Evolutionary conservation across 2,113 vertebrate species (phyloP).

Genomic region (Corythornis cristatus): DNA sequence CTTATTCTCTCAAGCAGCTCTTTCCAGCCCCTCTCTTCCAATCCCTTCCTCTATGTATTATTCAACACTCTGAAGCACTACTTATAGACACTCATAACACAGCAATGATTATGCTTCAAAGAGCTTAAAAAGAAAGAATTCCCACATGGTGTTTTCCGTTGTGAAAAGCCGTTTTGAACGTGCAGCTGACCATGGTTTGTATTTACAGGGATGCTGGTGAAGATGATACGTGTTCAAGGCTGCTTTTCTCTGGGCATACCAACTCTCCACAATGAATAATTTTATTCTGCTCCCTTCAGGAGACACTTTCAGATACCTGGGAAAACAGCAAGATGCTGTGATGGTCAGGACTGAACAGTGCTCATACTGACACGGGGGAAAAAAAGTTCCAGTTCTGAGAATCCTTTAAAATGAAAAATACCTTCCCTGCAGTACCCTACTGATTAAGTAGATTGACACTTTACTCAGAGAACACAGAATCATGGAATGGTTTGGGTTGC

Average conservation of each 20-base stretch:
- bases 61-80: neutral
- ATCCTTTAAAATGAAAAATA: neutral
- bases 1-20: neutral
- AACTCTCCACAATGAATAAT: neutral
- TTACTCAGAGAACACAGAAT: neutral
- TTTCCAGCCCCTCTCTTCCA: neutral
- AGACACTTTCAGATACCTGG: neutral
- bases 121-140: neutral
- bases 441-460: neutral
- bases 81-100: neutral
- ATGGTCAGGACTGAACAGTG: neutral
- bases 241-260: neutral
- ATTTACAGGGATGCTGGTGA: neutral
- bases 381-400: neutral
- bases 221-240: neutral
- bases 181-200: neutral
- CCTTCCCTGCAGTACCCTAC: neutral
- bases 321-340: neutral
- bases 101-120: neutral
- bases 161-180: neutral
- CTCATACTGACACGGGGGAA: neutral
- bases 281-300: neutral
- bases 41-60: conserved; percentile 3
- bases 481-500: neutral
- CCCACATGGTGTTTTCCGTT: neutral